Evolutionary conservation across 2,888 invertebrate species (phyloP).

Genomic region (Molanna angustata): DNA sequence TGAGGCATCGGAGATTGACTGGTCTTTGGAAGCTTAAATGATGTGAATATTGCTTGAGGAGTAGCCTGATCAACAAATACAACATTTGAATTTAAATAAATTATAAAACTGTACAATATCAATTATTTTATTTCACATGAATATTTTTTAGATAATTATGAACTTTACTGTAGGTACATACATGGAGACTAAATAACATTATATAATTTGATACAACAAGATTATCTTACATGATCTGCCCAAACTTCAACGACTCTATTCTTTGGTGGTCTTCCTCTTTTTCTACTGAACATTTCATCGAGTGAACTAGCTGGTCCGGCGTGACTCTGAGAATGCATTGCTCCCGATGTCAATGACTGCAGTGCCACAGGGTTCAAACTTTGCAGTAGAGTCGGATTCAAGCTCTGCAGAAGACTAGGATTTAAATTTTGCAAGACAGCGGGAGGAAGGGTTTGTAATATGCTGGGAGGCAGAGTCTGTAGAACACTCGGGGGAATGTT

Average conservation of each 20-base stretch:
- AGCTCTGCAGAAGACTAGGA: slow-evolving; percentile 21
- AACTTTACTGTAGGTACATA: too few relatives aligned
- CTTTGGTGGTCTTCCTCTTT: slow-evolving; percentile 95
- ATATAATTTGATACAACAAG: not conserved
- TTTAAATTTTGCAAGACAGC: slow-evolving; percentile 22
- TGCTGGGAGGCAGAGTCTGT: slow-evolving; percentile 49
- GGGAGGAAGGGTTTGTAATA: slow-evolving; percentile 53
- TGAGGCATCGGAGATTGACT: slow-evolving; percentile 47
- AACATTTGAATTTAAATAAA: slow-evolving; percentile 15
- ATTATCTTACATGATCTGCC: slow-evolving; percentile 69
- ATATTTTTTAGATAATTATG: too few relatives aligned
- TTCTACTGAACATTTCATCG: slow-evolving; percentile 89
- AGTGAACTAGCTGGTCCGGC: slow-evolving; percentile 65
- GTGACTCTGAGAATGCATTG: slow-evolving; percentile 36
- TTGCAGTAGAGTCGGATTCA: slow-evolving; percentile 25
- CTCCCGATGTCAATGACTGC: slow-evolving; percentile 44
- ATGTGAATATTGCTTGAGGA: slow-evolving; percentile 90
- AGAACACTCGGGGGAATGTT: slow-evolving; percentile 35
- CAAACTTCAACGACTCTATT: slow-evolving; percentile 91
- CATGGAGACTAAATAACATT: too few relatives aligned
- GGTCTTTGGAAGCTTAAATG: slow-evolving; percentile 84
- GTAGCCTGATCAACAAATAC: slow-evolving; percentile 52
- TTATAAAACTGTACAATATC: not conserved
- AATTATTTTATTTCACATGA: too few relatives aligned
- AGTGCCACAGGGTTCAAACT: slow-evolving; percentile 45